A percentile compares a stretch with the other conserved stretches of the same genome.
Evolutionary conservation across 2,888 invertebrate species (phyloP).

Genomic region (Tachina fera): DNA sequence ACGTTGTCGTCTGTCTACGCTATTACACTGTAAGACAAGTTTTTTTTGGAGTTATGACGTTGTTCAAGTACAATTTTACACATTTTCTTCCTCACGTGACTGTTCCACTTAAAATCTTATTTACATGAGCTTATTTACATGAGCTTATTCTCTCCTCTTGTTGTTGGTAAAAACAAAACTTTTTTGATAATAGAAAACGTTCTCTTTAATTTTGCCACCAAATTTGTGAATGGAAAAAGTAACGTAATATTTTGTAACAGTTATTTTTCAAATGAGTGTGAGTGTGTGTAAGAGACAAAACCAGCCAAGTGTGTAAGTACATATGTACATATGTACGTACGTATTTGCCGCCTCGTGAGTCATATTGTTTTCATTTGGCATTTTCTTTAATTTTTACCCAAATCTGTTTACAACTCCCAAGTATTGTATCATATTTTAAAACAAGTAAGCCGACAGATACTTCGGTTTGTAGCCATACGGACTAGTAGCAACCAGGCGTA

Average conservation of each 20-base stretch:
- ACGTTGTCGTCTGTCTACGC: too few relatives aligned
- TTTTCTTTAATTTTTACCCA: slow-evolving; percentile 10
- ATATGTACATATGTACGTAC: too few relatives aligned
- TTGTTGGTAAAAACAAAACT: too few relatives aligned
- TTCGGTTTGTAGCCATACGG: neutral
- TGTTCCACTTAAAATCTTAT: too few relatives aligned
- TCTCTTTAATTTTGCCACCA: neutral
- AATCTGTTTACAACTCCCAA: slow-evolving; percentile 15
- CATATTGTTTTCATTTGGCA: slow-evolving; percentile 45
- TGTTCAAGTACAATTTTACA: too few relatives aligned
- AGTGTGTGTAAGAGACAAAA: neutral
- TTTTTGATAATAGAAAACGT: too few relatives aligned
- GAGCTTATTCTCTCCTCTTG: too few relatives aligned
- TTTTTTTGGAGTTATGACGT: too few relatives aligned
- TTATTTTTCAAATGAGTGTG: slow-evolving; percentile 16
- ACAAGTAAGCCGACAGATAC: neutral
- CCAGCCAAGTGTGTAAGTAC: neutral
- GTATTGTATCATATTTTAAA: slow-evolving; percentile 6
- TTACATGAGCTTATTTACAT: too few relatives aligned
- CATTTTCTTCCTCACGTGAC: too few relatives aligned
- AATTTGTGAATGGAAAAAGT: slow-evolving; percentile 50
- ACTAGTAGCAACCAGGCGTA: neutral
- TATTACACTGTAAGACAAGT: too few relatives aligned
- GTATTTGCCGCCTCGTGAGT: slow-evolving; percentile 48
- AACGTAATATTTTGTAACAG: slow-evolving; percentile 22